Base-by-base conservation (phyloP, 2,113 vertebrate species). In the Leptobrachium leishanense region DNA sequence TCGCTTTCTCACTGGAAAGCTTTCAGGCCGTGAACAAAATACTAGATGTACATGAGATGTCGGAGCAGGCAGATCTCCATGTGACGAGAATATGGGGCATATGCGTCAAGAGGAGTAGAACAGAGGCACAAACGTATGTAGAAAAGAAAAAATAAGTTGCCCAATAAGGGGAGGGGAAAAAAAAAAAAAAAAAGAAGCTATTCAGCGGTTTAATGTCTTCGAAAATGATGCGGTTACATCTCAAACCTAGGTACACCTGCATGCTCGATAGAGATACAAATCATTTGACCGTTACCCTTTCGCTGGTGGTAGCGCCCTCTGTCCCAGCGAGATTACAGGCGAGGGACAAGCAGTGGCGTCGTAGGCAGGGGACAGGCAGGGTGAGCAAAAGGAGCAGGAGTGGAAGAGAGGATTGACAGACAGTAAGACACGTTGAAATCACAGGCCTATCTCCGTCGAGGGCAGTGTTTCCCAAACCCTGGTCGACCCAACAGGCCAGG, bases 211-310 rank as follows among this genome's bases (percentile, higher is more conserved):
- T 59, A 59, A 13, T 0, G 1, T 13, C 13, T 15, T 59, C 9
- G 2, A 50, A 50, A 50, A 8, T 5, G 46, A 59, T 59, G 3
- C 13, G 13, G 10, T 59, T 59, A 31, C 20, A 31, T 31, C 55
- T 3, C 6, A 15, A 2, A 59, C 11, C 13, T 59, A 12, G 55
- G 11, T 59, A 12, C 13, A 15, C 55, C 55, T 59, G 55, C 55
- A 59, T 59, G 55, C 55, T 59, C 55, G 3, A 59, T 59, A 59
- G 13, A 59, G 3, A 76, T 44, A 82, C 9, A 55, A 77, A 71
- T n/a, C n/a, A 43, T 11, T 13, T 13, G 55, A 72, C 40, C 2
- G 65, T 79, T 79, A 79, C 77, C 77, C 77, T 64, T 79, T 63
- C 10, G 39, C n/a, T 50, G 42, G 39, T 66, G 12, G 42, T 59